Percentiles rank a stretch among this genome's conserved stretches.
phyloP scores from a whole-genome alignment of 1,140 invertebrate species.

The Brachionus koreanus region DNA sequence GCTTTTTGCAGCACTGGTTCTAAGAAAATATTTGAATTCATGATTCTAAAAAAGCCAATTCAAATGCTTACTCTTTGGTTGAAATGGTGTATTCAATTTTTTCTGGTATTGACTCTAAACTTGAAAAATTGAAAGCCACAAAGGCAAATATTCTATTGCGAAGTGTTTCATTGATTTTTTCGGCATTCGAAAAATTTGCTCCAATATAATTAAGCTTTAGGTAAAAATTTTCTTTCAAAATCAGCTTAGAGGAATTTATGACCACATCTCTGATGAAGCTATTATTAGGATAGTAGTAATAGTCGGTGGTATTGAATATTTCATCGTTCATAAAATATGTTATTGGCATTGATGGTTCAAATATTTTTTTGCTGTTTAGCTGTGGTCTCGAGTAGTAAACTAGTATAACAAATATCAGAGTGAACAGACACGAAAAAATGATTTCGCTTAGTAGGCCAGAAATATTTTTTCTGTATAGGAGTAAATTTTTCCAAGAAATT shows the following conservation, averaged over 20 bases:
- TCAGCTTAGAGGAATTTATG: background rate
- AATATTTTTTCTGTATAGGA: background rate
- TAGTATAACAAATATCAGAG: background rate
- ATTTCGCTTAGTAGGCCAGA: background rate
- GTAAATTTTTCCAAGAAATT: slow-evolving; percentile 42
- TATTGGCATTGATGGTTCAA: background rate
- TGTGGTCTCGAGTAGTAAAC: slow-evolving; percentile 19
- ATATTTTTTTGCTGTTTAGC: background rate
- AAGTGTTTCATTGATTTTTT: slow-evolving; percentile 14
- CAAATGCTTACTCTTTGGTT: slow-evolving; percentile 9
- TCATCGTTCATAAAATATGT: background rate
- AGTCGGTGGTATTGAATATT: background rate
- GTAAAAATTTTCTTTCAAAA: background rate
- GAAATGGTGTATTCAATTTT: background rate
- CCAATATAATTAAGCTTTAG: slow-evolving; percentile 18
- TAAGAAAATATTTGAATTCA: background rate
- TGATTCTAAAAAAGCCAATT: no score
- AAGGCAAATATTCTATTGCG: slow-evolving; percentile 23
- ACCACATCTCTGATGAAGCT: background rate
- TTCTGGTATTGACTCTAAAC: slow-evolving; percentile 6
- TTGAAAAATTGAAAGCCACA: slow-evolving; percentile 8
- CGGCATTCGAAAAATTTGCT: background rate
- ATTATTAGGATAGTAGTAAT: slow-evolving; percentile 32
- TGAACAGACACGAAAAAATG: slow-evolving; percentile 17
- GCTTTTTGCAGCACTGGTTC: background rate